Conservation (phyloP, 2,888 invertebrate species). For the Nasonovia ribisnigri region DNA sequence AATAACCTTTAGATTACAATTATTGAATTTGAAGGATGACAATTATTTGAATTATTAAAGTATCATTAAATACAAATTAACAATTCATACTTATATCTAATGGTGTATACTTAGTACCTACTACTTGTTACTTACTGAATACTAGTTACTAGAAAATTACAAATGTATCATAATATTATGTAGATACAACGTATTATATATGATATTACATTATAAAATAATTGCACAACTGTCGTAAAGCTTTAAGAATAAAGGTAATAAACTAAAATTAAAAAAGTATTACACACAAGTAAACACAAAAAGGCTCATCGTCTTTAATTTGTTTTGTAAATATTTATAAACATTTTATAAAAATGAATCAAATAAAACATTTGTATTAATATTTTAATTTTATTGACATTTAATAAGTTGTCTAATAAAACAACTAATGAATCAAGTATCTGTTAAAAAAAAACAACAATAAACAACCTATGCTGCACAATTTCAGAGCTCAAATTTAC, state of each 20-base stretch:
- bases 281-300: background rate
- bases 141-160: too few relatives aligned
- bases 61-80: background rate
- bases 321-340: too few relatives aligned
- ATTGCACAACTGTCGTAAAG: background rate
- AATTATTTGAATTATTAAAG: background rate
- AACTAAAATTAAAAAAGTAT: background rate
- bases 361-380: background rate
- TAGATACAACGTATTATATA: background rate
- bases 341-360: too few relatives aligned
- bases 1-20: too few relatives aligned
- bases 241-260: background rate
- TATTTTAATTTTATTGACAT: background rate
- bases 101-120: too few relatives aligned
- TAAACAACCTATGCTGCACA: too few relatives aligned
- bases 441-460: too few relatives aligned
- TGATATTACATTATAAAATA: background rate
- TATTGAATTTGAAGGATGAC: background rate
- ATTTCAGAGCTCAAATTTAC: too few relatives aligned
- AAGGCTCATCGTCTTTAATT: too few relatives aligned
- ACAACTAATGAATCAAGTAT: too few relatives aligned
- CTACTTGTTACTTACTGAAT: background rate
- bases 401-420: background rate
- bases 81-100: too few relatives aligned
- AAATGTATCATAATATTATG: background rate